Evolutionary conservation across 2,888 invertebrate genomes (phyloP), one percentile per base, ranked within the genome.

Genomic region (Apodemia zela): DNA sequence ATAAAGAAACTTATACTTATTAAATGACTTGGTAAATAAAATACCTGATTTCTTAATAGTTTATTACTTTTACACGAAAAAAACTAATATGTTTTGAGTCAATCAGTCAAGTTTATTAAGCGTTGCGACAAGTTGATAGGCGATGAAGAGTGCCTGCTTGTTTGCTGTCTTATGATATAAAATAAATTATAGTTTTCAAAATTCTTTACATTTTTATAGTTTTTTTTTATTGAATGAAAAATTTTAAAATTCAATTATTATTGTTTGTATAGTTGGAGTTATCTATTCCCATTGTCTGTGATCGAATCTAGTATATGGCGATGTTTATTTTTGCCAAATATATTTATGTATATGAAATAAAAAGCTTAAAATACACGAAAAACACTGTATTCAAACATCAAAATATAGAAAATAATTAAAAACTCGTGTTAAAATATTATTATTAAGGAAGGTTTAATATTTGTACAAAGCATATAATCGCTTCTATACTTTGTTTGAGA

Each of bases 401-500:
- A 18, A 18, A 18, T 49, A 45, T 45, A 18, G 17, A 49, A 18
- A 18, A 49, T 8, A 7, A n/a, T n/a, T 42, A 42, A 15, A 15
- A 42, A 42, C 15, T 15, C 2, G 13, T 54, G 7, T 54, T 54
- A 25, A 54, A 13, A 54, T 25, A 25, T 25, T 54, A 54, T 17
- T 2, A 47, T 17, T 21, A 51, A 51, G 18, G 51, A 51, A 38
- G 13, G 13, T 51, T 51, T 21, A 21, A 51, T 51, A 51, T 51
- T 51, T 51, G 18, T 21, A 51, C 51, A 51, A 21, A 51, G 3
- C 17, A 51, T 21, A 51, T 51, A 51, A 51, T 21, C 51, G 51
- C 51, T 54, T 54, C 54, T 54, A 21, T 54, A 54, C 15, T 74
- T 73, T 67, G 68, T 72, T 72, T 71, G 70, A 70, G 67, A 75